Evolutionary conservation across 1,140 invertebrate genomes (phyloP).

Genomic region (Rhizoglyphus robini): DNA sequence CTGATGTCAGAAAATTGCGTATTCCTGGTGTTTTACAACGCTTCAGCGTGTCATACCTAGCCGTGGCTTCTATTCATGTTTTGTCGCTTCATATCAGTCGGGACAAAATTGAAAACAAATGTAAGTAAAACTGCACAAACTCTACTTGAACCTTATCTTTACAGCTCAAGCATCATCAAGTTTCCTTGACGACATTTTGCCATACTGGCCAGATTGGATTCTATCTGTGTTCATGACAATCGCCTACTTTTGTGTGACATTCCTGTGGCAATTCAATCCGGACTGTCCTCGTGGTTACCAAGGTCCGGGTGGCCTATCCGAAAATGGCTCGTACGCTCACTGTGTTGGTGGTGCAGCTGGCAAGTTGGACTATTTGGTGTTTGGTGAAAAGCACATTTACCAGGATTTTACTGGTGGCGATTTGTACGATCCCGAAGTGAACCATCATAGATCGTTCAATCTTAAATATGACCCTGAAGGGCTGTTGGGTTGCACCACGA

Average conservation of each 20-base stretch:
- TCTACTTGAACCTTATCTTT: background rate
- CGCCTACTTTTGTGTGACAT: slow-evolving; percentile 12
- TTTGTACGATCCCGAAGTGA: slow-evolving; percentile 54
- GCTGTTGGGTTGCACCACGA: slow-evolving; percentile 34
- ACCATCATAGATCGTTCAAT: background rate
- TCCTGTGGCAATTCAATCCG: slow-evolving; percentile 14
- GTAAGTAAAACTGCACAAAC: background rate
- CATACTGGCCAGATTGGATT: slow-evolving; percentile 16
- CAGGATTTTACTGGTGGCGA: slow-evolving; percentile 45
- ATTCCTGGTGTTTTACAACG: slow-evolving; percentile 72
- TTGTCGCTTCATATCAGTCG: slow-evolving; percentile 28
- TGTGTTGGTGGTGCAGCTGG: slow-evolving; percentile 74
- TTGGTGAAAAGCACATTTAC: slow-evolving; percentile 61
- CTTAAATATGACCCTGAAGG: slow-evolving; percentile 71
- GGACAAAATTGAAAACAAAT: background rate
- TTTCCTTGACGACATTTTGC: slow-evolving; percentile 9
- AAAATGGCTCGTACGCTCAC: slow-evolving; percentile 45
- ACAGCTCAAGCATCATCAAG: background rate
- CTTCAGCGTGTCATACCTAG: slow-evolving; percentile 62
- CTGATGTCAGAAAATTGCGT: slow-evolving; percentile 30
- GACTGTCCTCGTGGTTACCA: slow-evolving; percentile 48
- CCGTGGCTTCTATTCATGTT: slow-evolving; percentile 45
- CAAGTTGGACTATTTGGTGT: slow-evolving; percentile 60
- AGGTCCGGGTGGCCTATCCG: slow-evolving; percentile 62
- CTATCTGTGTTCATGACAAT: background rate